Base-by-base conservation (phyloP, 2,113 vertebrate genomes). In the Cariama cristata region DNA sequence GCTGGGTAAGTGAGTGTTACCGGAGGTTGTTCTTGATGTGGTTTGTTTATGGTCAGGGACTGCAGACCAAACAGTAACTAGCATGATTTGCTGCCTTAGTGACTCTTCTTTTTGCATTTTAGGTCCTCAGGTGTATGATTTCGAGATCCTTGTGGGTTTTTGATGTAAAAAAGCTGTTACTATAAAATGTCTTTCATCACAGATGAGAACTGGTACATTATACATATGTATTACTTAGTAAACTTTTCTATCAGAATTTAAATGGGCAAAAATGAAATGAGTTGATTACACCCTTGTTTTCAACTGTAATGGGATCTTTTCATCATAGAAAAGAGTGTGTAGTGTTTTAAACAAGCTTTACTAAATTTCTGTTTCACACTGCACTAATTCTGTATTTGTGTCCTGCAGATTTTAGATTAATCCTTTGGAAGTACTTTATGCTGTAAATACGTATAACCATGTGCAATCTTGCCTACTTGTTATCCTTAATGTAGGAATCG, bases 1-100 rank as follows among this genome's bases (percentile, higher is more conserved):
- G 68, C 97, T 99, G 83, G 99, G 99, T 99, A 93, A 99, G 99
- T 89, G 67, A 23, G 45, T 20, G n/a, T 21, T 28, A 55, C 58
- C n/a, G 81, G 67, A 77, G 68, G 32, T 22, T 9, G 35, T 17
- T 8, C 9, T 30, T 21, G 26, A 1, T 47, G 55, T 9, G 32
- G 4, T 42, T 77, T 85, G 24, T 62, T 75, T 38, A 8, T 0
- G 3, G 50, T 38, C n/a, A 33, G 21, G 20, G 18, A 22, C n/a
- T 45, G 72, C 63, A 24, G 49, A 15, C 22, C 40, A 11, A 27
- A n/a, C 1, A 14, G 47, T 58, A 55, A 13, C 49, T 5, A 40
- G n/a, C 75, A n/a, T n/a, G 20, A 5, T 4, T 79, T 56, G 44
- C 44, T 76, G 17, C 53, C 44, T 55, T 58, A 33, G 12, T 33